phyloP scores from a whole-genome alignment of 2,888 invertebrate species.

The Pseudoips prasinana region DNA sequence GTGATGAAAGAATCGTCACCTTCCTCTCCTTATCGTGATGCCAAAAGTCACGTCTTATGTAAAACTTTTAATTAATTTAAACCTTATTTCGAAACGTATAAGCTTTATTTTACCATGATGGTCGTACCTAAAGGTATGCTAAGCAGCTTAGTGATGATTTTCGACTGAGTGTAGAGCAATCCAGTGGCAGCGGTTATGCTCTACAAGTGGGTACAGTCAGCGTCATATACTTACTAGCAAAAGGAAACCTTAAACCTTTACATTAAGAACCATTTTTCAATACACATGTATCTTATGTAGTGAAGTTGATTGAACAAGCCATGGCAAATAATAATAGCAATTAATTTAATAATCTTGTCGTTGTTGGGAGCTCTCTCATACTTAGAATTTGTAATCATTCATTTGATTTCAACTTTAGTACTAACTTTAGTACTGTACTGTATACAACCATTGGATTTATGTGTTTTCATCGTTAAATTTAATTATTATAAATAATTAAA shows the following conservation, averaged over 20 bases:
- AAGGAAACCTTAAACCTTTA: slow-evolving; percentile 14
- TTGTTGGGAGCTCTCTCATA: too few species aligned
- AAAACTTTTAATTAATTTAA: slow-evolving; percentile 7
- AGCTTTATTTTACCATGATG: slow-evolving; percentile 37
- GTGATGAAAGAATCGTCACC: slow-evolving; percentile 79
- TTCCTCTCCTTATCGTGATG: slow-evolving; percentile 70
- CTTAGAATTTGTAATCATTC: too few species aligned
- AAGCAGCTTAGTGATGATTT: slow-evolving; percentile 75
- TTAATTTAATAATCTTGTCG: too few species aligned
- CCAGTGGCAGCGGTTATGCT: slow-evolving; percentile 47
- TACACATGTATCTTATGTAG: too few species aligned
- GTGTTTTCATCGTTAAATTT: too few species aligned
- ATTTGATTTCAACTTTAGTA: too few species aligned
- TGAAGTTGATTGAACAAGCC: too few species aligned
- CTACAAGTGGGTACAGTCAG: slow-evolving; percentile 47
- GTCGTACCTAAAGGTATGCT: slow-evolving; percentile 51
- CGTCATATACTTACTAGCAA: slow-evolving; percentile 22
- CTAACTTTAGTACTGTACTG: too few species aligned
- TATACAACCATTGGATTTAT: too few species aligned
- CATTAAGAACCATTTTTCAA: too few species aligned
- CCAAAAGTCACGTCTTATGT: slow-evolving; percentile 64
- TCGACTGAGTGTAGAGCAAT: slow-evolving; percentile 60
- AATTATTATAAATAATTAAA: slow-evolving; percentile 40
- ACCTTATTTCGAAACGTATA: slow-evolving; percentile 12
- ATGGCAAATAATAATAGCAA: too few species aligned